Percentiles rank a stretch among this genome's conserved stretches.
Conservation (phyloP, 2,797 vertebrate species). For the Oryzias sinensis region DNA sequence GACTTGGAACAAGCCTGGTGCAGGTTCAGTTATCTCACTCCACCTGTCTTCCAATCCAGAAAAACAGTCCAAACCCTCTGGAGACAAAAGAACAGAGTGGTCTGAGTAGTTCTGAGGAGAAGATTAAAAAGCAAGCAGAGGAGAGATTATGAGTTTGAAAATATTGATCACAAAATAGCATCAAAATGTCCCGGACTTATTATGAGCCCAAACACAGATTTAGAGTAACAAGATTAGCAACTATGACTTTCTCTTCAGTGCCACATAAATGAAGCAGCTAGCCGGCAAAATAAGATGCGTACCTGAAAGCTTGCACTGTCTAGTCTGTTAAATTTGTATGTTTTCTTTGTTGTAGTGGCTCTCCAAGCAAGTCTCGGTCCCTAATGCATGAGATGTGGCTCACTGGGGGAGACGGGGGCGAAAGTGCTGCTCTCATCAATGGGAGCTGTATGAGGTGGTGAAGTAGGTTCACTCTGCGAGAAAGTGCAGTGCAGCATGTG, state of each 20-base stretch:
- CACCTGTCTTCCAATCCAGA: constrained; percentile 27
- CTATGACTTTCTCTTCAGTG: no score
- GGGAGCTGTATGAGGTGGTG: constrained; percentile 55
- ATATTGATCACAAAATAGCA: constrained; percentile 4
- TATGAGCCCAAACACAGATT: no score
- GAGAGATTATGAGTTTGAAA: background rate
- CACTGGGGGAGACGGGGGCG: constrained; percentile 53
- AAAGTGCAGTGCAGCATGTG: constrained; percentile 52
- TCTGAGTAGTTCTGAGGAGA: constrained; percentile 22
- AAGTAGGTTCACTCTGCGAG: constrained; percentile 65
- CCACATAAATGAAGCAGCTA: constrained; percentile 10
- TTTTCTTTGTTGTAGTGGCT: constrained; percentile 37
- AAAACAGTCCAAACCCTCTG: constrained; percentile 16
- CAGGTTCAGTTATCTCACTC: constrained; percentile 24
- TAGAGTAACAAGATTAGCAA: no score
- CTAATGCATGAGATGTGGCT: constrained; percentile 58
- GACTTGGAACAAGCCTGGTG: constrained; percentile 26
- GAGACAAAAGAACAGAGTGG: constrained; percentile 17
- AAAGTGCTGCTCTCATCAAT: constrained; percentile 70
- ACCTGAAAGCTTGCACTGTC: constrained; percentile 13
- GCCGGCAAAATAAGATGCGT: constrained; percentile 16
- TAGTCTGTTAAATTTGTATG: constrained; percentile 32
- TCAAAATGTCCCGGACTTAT: no score
- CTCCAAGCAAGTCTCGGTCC: constrained; percentile 40
- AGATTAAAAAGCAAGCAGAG: constrained; percentile 9